Percentiles rank a stretch among this genome's conserved stretches.
Conservation (phyloP, 2,797 vertebrate genomes). For the Acrocephalus scirpaceus region DNA sequence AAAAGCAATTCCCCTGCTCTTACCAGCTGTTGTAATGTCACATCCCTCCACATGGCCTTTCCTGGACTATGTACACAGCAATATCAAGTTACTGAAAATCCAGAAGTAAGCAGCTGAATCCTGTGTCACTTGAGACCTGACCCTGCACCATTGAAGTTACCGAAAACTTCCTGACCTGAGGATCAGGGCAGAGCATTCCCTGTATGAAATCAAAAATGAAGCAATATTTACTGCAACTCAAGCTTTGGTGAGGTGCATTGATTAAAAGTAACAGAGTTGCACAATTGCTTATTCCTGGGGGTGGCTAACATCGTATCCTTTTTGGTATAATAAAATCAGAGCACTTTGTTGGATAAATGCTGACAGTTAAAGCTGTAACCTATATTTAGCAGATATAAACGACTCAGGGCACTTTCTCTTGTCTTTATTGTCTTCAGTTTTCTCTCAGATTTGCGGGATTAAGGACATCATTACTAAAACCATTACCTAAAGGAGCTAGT, state of each 20-base stretch:
- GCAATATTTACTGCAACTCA: background rate
- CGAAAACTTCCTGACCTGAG: background rate
- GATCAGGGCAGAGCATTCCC: background rate
- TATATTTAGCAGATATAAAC: background rate
- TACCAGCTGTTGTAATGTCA: background rate
- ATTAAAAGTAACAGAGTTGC: background rate
- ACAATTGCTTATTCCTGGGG: background rate
- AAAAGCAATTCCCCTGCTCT: background rate
- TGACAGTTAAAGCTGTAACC: background rate
- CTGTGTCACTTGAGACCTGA: background rate
- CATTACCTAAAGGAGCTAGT: background rate
- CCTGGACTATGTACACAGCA: background rate
- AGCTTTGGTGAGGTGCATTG: background rate
- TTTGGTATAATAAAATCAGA: background rate
- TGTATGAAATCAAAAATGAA: background rate
- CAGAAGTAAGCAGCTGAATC: constrained; percentile 1
- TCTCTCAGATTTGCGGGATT: background rate
- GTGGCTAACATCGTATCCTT: background rate
- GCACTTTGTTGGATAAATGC: background rate
- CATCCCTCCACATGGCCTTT: background rate
- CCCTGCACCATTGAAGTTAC: background rate
- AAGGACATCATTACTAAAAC: background rate
- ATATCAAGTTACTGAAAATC: constrained; percentile 4
- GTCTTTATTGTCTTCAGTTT: background rate
- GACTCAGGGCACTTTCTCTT: background rate